Percentiles rank a stretch among this genome's conserved stretches.
Evolutionary conservation across 2,888 invertebrate genomes (phyloP).

Genomic region (Conus canariensis): DNA sequence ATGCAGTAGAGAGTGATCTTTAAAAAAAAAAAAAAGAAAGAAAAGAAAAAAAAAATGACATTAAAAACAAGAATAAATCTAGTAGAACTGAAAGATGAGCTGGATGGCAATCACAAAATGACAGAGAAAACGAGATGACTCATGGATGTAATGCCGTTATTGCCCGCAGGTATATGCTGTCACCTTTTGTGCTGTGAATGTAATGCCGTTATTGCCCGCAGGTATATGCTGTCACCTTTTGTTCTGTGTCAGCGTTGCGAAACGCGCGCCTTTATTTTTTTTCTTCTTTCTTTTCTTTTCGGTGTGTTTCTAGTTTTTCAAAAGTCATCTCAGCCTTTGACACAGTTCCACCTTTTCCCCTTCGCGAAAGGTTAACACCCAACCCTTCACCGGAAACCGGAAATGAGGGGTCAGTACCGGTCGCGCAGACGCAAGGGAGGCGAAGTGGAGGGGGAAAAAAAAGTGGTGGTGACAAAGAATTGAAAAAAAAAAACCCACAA

Average conservation of each 20-base stretch:
- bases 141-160: too few relatives aligned
- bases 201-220: too few relatives aligned
- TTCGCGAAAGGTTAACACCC: slow-evolving; percentile 4
- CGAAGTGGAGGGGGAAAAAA: background rate
- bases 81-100: background rate
- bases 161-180: too few relatives aligned
- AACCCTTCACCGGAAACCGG: slow-evolving; percentile 27
- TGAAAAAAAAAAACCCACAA: background rate
- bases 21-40: background rate
- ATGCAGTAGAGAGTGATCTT: background rate
- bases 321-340: background rate
- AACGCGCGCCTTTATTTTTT: background rate
- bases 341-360: background rate
- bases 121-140: too few relatives aligned
- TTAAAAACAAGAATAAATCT: background rate
- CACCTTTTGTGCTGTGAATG: background rate
- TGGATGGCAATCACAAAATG: background rate
- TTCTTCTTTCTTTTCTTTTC: too few relatives aligned
- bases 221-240: too few relatives aligned
- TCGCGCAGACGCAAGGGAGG: slow-evolving; percentile 2
- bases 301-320: too few relatives aligned
- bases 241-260: background rate
- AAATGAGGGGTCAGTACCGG: slow-evolving; percentile 13
- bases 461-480: background rate
- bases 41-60: background rate